A percentile compares a stretch with the other conserved stretches of the same genome.
These are phyloP conservation scores for Xestia c-nigrum DNA, from an alignment of 2,888 invertebrate genomes.

Conservation along the genomic window DNA sequence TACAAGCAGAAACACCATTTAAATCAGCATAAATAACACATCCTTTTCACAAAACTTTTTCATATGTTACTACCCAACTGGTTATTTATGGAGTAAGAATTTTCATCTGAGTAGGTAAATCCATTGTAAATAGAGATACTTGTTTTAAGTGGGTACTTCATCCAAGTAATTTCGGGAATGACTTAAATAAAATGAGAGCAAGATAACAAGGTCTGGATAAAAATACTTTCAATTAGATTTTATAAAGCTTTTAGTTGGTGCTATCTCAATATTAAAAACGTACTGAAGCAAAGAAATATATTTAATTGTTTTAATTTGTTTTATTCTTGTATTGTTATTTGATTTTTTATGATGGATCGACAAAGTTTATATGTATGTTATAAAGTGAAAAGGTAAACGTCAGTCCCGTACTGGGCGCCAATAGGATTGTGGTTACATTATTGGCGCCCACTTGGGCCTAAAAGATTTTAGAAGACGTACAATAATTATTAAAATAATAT, in stretches of 20 bases:
- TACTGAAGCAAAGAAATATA: not conserved
- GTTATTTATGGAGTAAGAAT: slow-evolving; percentile 22
- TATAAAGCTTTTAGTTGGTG: slow-evolving; percentile 15
- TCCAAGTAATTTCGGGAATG: slow-evolving; percentile 50
- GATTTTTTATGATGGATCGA: not conserved
- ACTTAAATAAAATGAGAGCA: slow-evolving; percentile 43
- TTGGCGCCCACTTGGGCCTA: slow-evolving; percentile 25
- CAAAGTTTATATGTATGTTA: not conserved
- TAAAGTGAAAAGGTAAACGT: not conserved
- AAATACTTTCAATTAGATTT: slow-evolving; percentile 51
- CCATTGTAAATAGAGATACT: slow-evolving; percentile 57
- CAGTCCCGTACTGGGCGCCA: slow-evolving; percentile 46
- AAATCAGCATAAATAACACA: not conserved
- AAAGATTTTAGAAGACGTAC: not conserved
- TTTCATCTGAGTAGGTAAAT: slow-evolving; percentile 42
- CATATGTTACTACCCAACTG: not conserved
- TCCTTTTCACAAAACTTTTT: not conserved
- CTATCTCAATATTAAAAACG: slow-evolving; percentile 9
- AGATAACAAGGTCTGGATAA: slow-evolving; percentile 52
- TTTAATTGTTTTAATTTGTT: not conserved
- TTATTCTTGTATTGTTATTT: not conserved
- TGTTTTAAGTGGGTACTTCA: slow-evolving; percentile 54
- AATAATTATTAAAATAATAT: not conserved
- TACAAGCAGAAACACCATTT: not conserved
- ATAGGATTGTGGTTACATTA: not conserved